Evolutionary conservation across 1,140 invertebrate genomes (phyloP).

Genomic region (Dendroctonus ponderosae): DNA sequence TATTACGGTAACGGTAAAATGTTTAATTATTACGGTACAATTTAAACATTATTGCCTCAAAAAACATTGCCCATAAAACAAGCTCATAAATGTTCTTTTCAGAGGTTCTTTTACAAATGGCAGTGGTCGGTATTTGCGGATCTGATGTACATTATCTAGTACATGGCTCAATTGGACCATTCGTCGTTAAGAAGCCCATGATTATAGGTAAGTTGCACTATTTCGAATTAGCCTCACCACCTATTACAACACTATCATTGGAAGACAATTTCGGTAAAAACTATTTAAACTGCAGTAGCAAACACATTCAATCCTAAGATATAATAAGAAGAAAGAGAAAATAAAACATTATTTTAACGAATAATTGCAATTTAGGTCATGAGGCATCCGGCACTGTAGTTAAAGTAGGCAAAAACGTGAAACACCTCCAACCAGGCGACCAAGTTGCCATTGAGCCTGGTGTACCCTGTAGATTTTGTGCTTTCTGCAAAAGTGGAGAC

Average conservation of each 20-base stretch:
- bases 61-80: not conserved
- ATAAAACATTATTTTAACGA: not conserved
- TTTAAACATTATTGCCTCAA: no score
- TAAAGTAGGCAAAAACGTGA: slow-evolving; percentile 71
- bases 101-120: slow-evolving; percentile 89
- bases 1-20: no score
- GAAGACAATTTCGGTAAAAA: no score
- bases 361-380: slow-evolving; percentile 57
- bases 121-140: slow-evolving; percentile 92
- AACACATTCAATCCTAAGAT: no score
- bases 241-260: no score
- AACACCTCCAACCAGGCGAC: slow-evolving; percentile 75
- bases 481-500: slow-evolving; percentile 79
- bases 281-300: no score
- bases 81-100: slow-evolving; percentile 21
- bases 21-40: no score
- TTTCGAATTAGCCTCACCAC: not conserved
- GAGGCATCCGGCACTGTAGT: slow-evolving; percentile 78
- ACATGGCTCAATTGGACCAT: slow-evolving; percentile 78
- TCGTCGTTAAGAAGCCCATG: slow-evolving; percentile 80
- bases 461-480: slow-evolving; percentile 80
- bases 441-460: slow-evolving; percentile 92
- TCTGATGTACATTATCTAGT: slow-evolving; percentile 93
- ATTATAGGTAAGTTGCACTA: slow-evolving; percentile 61
- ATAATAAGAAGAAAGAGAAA: no score